Evolutionary conservation across 2,797 vertebrate genomes (phyloP).

Genomic region (Danio tinwini): DNA sequence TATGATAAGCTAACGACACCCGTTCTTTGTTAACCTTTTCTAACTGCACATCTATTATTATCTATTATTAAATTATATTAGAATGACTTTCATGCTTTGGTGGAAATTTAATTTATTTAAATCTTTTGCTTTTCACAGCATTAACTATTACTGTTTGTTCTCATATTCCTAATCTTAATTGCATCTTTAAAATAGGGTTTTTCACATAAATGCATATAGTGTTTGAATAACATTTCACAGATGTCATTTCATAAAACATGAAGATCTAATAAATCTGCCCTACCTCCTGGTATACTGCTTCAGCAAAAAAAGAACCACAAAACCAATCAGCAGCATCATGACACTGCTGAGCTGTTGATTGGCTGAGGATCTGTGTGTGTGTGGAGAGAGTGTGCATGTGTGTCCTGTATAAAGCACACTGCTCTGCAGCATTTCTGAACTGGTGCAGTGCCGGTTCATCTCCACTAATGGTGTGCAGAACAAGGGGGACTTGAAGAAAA

Average conservation of each 20-base stretch:
- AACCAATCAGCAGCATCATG: constrained; percentile 64
- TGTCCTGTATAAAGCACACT: constrained; percentile 74
- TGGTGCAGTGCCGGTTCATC: constrained; percentile 85
- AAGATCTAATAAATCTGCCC: constrained; percentile 46
- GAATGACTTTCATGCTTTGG: neutral
- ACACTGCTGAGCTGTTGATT: constrained; percentile 78
- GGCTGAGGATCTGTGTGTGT: constrained; percentile 63
- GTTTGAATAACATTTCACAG: neutral
- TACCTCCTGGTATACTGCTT: constrained; percentile 45
- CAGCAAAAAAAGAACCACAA: constrained; percentile 64
- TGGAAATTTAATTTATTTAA: neutral
- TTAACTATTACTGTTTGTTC: neutral
- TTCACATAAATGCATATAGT: neutral
- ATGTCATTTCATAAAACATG: no score
- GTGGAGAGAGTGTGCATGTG: constrained; percentile 44
- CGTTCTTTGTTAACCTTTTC: neutral
- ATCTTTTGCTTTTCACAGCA: neutral
- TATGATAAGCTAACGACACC: neutral
- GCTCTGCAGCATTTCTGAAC: constrained; percentile 83
- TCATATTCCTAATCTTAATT: neutral
- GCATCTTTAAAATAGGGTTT: neutral
- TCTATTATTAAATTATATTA: neutral
- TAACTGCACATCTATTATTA: no score
- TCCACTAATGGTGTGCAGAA: constrained; percentile 85
- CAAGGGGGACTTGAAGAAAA: constrained; percentile 82